These are phyloP conservation scores for Zosterops pallidus DNA, from an alignment of 2,113 vertebrate genomes.

Conservation along the genomic window DNA sequence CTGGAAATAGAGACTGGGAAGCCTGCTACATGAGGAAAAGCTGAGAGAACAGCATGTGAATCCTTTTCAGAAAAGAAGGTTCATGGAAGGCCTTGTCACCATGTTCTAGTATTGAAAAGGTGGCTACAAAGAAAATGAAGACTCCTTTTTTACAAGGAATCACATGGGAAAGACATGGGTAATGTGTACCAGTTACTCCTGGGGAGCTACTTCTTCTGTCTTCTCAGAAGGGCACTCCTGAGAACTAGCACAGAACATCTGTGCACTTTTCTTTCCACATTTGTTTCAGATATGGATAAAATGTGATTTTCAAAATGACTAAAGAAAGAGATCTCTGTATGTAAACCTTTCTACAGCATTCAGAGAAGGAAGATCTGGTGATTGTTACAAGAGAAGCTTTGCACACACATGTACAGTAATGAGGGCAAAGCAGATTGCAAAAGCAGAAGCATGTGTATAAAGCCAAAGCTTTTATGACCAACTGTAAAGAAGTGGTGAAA, in stretches of 20 bases:
- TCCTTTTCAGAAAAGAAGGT: not conserved
- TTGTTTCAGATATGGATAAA: not conserved
- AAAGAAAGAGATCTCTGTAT: not conserved
- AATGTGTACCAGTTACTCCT: too few species aligned
- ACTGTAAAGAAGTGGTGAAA: slow-evolving; percentile 34
- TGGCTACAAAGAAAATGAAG: not conserved
- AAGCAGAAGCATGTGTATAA: slow-evolving; percentile 25
- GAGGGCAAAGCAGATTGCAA: slow-evolving; percentile 17
- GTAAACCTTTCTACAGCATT: not conserved
- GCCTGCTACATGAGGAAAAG: not conserved
- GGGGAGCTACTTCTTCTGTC: not conserved
- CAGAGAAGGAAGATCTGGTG: slow-evolving; percentile 2
- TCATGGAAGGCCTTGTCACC: not conserved
- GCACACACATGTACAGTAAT: slow-evolving; percentile 16
- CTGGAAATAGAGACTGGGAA: not conserved
- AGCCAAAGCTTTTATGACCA: not conserved
- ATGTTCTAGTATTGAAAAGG: not conserved
- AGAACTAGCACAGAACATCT: not conserved
- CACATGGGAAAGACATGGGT: not conserved
- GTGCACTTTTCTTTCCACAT: not conserved
- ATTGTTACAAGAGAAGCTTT: not conserved
- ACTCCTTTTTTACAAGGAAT: not conserved
- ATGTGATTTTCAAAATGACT: not conserved
- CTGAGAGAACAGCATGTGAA: not conserved
- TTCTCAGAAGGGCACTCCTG: not conserved